These are phyloP conservation scores for Hyles euphorbiae DNA, from an alignment of 1,140 invertebrate genomes.

Conservation along the genomic window DNA sequence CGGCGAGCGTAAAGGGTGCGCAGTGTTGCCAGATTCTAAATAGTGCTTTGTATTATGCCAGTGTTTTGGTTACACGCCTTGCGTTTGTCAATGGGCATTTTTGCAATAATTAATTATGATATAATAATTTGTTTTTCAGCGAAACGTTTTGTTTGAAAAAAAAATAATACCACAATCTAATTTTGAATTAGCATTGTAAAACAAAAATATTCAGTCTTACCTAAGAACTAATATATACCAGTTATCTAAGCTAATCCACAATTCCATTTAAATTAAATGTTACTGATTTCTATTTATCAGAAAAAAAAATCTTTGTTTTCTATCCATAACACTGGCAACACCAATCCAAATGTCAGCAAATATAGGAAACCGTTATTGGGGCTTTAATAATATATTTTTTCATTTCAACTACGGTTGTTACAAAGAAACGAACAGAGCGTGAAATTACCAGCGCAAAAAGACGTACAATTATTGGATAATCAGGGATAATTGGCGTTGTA, in stretches of 20 bases:
- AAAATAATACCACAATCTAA: too few relatives aligned
- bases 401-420: conserved; percentile 43
- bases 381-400: conserved; percentile 64
- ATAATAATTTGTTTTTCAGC: too few relatives aligned
- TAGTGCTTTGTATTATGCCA: neutral
- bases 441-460: conserved; percentile 42
- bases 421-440: conserved; percentile 43
- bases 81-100: too few relatives aligned
- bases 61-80: too few relatives aligned
- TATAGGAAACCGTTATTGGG: conserved; percentile 54
- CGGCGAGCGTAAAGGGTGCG: conserved; percentile 46
- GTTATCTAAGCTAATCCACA: too few relatives aligned
- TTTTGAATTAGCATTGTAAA: too few relatives aligned
- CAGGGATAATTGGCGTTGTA: conserved; percentile 27
- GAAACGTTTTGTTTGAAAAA: too few relatives aligned
- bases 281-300: too few relatives aligned
- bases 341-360: conserved; percentile 9
- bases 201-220: too few relatives aligned
- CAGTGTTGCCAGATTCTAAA: neutral
- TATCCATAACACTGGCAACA: neutral
- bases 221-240: too few relatives aligned
- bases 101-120: too few relatives aligned
- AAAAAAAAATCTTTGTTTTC: neutral
- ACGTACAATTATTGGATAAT: conserved; percentile 26
- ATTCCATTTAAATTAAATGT: too few relatives aligned